Conservation (phyloP, 2,113 vertebrate species). For the Anthoscopus minutus region DNA sequence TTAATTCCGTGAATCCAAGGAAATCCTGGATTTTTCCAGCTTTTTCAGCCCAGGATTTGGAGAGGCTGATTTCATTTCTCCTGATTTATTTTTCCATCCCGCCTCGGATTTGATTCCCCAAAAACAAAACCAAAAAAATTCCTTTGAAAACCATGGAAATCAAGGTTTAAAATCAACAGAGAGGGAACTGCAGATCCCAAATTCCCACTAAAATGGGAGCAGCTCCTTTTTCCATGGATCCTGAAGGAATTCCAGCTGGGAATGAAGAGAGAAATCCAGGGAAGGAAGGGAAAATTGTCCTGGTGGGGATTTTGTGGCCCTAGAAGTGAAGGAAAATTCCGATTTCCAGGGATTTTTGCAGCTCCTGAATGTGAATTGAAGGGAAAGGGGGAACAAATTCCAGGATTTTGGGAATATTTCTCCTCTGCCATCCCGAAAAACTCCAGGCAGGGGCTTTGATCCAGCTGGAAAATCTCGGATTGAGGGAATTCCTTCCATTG, state of each 20-base stretch:
- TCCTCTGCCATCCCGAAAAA: neutral
- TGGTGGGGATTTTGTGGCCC: neutral
- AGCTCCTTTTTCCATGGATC: neutral
- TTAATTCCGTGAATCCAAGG: accelerated
- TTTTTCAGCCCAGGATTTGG: accelerated
- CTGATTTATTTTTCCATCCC: neutral
- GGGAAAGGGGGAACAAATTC: neutral
- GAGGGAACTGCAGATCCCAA: neutral
- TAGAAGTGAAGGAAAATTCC: neutral
- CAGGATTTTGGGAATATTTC: neutral
- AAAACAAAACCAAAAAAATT: neutral
- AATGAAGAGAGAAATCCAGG: neutral
- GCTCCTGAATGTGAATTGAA: neutral
- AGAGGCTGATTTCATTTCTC: neutral
- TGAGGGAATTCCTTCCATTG: neutral
- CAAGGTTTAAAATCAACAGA: no score
- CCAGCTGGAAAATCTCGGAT: neutral
- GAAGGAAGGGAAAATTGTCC: neutral
- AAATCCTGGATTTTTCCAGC: neutral
- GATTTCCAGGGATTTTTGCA: neutral
- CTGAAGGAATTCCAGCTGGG: neutral
- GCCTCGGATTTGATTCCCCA: no score
- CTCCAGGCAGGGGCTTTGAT: neutral
- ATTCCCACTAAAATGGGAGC: neutral
- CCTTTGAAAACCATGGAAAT: neutral